Evolutionary conservation across 2,888 invertebrate genomes (phyloP), one percentile per base, ranked within the genome.

Genomic region (Sminthurides aquaticus): DNA sequence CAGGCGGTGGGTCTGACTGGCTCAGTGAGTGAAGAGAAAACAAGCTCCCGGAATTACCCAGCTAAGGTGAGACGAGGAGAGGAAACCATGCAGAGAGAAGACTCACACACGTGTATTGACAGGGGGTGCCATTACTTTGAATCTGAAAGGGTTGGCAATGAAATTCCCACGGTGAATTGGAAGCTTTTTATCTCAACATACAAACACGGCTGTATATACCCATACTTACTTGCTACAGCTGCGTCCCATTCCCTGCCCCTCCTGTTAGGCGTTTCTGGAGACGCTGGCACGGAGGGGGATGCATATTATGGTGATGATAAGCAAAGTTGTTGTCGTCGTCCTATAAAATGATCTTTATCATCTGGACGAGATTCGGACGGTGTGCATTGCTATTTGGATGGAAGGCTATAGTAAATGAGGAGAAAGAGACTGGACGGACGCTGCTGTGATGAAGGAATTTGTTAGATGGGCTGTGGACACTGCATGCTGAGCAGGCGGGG

Each of bases 131-230:
- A 63, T 63, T 58, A 52, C 49, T 63, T 34, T 52, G 57, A 34
- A 52, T 57, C 49, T 48, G 49, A 57, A 63, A 63, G 63, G 63
- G 63, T 63, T 57, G 29, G 57, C 63, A 57, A 63, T 57, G 57
- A 63, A 62, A 63, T 63, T 63, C 63, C 63, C 63, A 63, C 63
- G 63, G 63, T 63, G 63, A 63, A 63, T 28, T 57, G 26, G 52
- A 57, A 63, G 28, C 24, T 63, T 63, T 63, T 63, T 57, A 56
- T 57, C 57, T 52, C 28, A 20, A 52, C 29, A 60, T 52, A 60
- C 25, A 56, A 11, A 56, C n/a, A 22, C 26, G 26, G n/a, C n/a
- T n/a, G n/a, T n/a, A n/a, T n/a, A n/a, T n/a, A n/a, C n/a, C n/a
- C n/a, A n/a, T n/a, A n/a, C n/a, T n/a, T n/a, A n/a, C n/a, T n/a